Evolutionary conservation across 2,113 vertebrate genomes (phyloP).

Genomic region (Paratilapia polleni): DNA sequence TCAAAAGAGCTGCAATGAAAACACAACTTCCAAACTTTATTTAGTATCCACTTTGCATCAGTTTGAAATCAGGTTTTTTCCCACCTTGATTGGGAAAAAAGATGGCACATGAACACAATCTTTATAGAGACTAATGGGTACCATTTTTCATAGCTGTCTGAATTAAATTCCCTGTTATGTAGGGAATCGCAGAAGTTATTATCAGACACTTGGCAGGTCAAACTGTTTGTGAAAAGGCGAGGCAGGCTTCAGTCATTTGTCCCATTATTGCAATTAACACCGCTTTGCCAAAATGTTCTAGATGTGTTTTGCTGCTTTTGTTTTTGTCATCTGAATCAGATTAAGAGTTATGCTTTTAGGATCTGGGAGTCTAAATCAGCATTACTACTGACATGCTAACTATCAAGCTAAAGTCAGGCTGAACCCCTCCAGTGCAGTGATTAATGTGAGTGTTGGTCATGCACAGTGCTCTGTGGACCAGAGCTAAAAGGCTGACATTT

Average conservation of each 20-base stretch:
- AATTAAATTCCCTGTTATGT: slow-evolving; percentile 14
- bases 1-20: slow-evolving; percentile 4
- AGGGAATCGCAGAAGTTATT: neutral
- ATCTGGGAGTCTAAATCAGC: slow-evolving; percentile 26
- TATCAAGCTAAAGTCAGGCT: slow-evolving; percentile 37
- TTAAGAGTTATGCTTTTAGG: neutral
- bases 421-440: slow-evolving; percentile 42
- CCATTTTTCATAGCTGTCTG: slow-evolving; percentile 37
- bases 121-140: slow-evolving; percentile 50
- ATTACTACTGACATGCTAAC: slow-evolving; percentile 49
- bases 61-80: slow-evolving; percentile 5
- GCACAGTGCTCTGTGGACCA: slow-evolving; percentile 53
- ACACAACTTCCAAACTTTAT: neutral
- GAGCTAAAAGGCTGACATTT: slow-evolving; percentile 67
- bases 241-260: neutral
- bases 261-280: slow-evolving; percentile 25
- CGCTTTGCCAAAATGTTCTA: neutral
- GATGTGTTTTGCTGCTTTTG: neutral
- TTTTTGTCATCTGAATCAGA: neutral
- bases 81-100: slow-evolving; percentile 10
- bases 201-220: slow-evolving; percentile 40
- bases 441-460: slow-evolving; percentile 58
- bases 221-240: neutral
- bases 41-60: slow-evolving; percentile 15
- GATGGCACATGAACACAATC: neutral